Evolutionary conservation across 2,797 vertebrate species (phyloP), one percentile per base, ranked within the genome.

Genomic region (Arctocebus calabarensis): DNA sequence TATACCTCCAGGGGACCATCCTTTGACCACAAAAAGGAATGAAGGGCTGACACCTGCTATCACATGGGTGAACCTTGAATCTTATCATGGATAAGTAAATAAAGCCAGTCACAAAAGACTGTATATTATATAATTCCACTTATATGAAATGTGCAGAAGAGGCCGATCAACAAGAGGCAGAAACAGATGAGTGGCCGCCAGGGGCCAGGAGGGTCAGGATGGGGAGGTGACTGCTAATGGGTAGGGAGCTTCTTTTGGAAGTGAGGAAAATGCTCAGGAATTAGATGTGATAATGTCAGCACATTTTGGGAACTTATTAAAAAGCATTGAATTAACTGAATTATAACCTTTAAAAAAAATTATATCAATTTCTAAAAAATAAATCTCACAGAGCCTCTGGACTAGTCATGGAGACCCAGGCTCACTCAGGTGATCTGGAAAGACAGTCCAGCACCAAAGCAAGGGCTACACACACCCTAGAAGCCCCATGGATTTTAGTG

Each of bases 1-100:
- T 8, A 0, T 2, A 19, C 9, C 0, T 11, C 20, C 45, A 0
- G 0, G 0, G 0, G 48, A 3, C 1, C 0, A 7, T 3, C 25
- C 17, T 5, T 37, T 40, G 17, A 12, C 81, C 4, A 0, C 0
- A 0, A 7, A 25, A 27, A 64, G 8, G 32, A 7, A n/a, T 0
- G 55, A 2, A 1, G 13, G 1, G 13, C n/a, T 12, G 27, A 29
- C 11, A 8, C 74, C 19, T 4, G 55, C 62, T 40, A 17, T 17
- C 3, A 1, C 14, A 0, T 10, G 29, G 59, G 13, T 7, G 32
- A 17, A 32, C 19, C 66, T 13, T 1, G 20, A 19, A 23, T 25
- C 0, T 4, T 17, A 52, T 52, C 48, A 52, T 52, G 22, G 84
- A 2, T 0, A 16, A 73, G 1, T 34, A 37, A 0, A 4, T 82